Evolutionary conservation across 2,888 invertebrate species (phyloP), one percentile per base, ranked within the genome.

Genomic region (Eupithecia exiguata): DNA sequence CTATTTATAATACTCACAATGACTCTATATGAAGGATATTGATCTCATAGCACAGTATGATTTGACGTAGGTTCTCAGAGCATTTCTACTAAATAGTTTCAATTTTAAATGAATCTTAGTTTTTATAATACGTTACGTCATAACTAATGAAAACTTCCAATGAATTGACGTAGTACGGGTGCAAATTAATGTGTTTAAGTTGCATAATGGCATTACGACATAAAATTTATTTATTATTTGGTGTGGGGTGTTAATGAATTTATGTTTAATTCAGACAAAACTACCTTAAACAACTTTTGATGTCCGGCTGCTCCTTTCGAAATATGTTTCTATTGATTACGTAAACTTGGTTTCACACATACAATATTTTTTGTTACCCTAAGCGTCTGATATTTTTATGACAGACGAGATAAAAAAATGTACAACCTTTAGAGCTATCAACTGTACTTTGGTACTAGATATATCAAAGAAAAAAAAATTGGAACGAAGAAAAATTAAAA

Each of bases 51-150:
- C 21, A 21, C 12, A 9, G 18, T 49, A 58, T 58, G 58, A 58
- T 25, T 58, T 58, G 58, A 58, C 58, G 58, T 58, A 58, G 58
- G 25, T 14, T 58, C 25, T 58, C 25, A 25, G 58, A 58, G 58
- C 9, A 25, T 58, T 58, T 3, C 58, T 25, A 25, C 12, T 25
- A 14, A 58, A 25, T 25, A 14, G 25, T 25, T 58, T 25, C 25
- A 58, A 53, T 25, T 58, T 25, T 10, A 53, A 53, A 53, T 53
- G 6, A n/a, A 18, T 46, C 18, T 18, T n/a, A 49, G 10, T 49
- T 12, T 14, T 18, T 18, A 46, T 49, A 7, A 5, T 46, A 43
- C 43, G 49, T 49, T 49, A 49, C 9, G 18, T 49, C 49, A 21
- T 53, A 53, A 21, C 10, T 10, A 4, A 53, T 21, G 53, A 53